A percentile compares a stretch with the other conserved stretches of the same genome.
These are phyloP conservation scores for Nasonovia ribisnigri DNA, from an alignment of 2,888 invertebrate species.

Conservation along the genomic window DNA sequence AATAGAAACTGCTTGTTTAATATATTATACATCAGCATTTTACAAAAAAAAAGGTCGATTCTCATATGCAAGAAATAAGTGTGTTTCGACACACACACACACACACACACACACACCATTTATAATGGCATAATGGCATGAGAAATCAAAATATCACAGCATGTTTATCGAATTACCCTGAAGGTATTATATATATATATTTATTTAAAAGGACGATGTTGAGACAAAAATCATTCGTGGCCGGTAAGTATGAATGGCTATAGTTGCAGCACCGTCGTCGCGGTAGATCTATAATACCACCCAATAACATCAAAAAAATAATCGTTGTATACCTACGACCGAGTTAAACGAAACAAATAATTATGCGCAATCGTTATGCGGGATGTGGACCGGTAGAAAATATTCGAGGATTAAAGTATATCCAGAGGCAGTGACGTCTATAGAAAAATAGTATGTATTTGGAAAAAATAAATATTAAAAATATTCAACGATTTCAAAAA, in stretches of 20 bases:
- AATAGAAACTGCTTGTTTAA: not conserved
- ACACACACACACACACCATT: too few relatives aligned
- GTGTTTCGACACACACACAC: too few relatives aligned
- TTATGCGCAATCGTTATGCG: not conserved
- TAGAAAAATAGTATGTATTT: not conserved
- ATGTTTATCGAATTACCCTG: not conserved
- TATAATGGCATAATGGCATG: not conserved
- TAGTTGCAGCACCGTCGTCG: not conserved
- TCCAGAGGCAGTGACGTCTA: not conserved
- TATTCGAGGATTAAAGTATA: not conserved
- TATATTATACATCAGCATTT: not conserved
- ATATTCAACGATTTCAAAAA: not conserved
- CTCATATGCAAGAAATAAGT: not conserved
- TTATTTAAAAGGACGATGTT: not conserved
- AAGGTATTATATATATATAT: too few relatives aligned
- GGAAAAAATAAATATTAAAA: not conserved
- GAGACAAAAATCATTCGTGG: not conserved
- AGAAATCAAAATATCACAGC: not conserved
- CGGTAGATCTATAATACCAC: not conserved
- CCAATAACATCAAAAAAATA: not conserved
- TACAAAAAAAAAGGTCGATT: not conserved
- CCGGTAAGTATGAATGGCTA: not conserved
- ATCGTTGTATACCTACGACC: not conserved
- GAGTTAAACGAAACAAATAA: not conserved
- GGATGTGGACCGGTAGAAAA: not conserved